Base-by-base conservation (phyloP, 2,113 vertebrate genomes). In the Rhinogobius similis region DNA sequence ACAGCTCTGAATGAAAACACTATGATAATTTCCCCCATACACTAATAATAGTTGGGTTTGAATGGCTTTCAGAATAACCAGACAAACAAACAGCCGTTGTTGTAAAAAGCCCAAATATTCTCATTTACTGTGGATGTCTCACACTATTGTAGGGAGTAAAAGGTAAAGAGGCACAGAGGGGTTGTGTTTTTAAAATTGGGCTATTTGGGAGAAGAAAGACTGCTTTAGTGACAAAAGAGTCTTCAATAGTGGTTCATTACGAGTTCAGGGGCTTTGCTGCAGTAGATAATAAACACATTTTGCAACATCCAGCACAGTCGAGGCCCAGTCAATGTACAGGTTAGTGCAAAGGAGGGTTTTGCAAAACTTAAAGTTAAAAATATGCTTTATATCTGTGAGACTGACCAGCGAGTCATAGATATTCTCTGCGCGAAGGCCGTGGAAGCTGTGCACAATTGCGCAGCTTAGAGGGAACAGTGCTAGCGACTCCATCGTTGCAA, bases 1-100 rank as follows among this genome's bases (percentile, higher is more conserved):
- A 0, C 50, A 62, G 41, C 72, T 69, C 52, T 72, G 53, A 74
- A 82, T 50, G 75, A 86, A 84, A 65, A 48, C 62, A 67, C 10
- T 64, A 77, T 61, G 74, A 74, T 76, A 64, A 65, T 81, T 78
- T 76, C 55, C 62, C 26, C 65, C 52, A 39, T n/a, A 53, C 65
- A 3, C 20, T 41, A 59, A 72, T 74, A 70, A 79, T 68, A 26
- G 21, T 72, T 65, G 36, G 46, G 58, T 27, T 56, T 61, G 78
- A 84, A 77, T 52, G 43, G 2, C 46, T 73, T 77, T 81, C 14
- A 63, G 50, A 75, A 77, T 67, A 58, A 67, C 61, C 52, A 73
- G 50, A n/a, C 41, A 72, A 68, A 63, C 29, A 73, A 73, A 72
- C 32, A 55, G n/a, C 26, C 59, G 59, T 72, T 82, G 65, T 82